Percentiles rank a stretch among this genome's conserved stretches.
phyloP scores from a whole-genome alignment of 2,797 vertebrate genomes.

The Ctenosaura bakeri region DNA sequence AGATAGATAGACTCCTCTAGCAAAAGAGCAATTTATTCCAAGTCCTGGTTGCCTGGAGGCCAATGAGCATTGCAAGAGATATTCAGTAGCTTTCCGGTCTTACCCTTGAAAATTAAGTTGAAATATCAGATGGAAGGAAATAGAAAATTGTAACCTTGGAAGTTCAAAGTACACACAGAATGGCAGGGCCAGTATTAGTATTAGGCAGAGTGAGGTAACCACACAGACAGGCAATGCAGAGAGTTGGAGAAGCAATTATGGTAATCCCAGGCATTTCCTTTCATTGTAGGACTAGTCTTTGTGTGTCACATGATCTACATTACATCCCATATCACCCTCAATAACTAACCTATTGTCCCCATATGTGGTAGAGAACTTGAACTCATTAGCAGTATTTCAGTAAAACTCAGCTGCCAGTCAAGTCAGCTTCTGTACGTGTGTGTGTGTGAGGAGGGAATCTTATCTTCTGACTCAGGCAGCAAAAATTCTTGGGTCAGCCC shows the following conservation, averaged over 20 bases:
- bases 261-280: not conserved
- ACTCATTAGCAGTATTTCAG: not conserved
- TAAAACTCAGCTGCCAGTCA: not conserved
- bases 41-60: not conserved
- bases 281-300: not conserved
- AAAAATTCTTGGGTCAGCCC: not conserved
- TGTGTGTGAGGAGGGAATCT: not conserved
- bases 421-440: not conserved
- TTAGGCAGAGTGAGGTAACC: not conserved
- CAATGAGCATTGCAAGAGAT: slow-evolving; percentile 24
- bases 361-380: not conserved
- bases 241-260: not conserved
- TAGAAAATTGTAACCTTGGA: not conserved
- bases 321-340: not conserved
- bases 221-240: not conserved
- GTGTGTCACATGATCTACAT: not conserved
- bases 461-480: not conserved
- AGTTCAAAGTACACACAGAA: not conserved
- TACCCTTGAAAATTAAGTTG: slow-evolving; percentile 1
- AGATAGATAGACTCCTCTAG: slow-evolving; percentile 41
- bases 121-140: not conserved
- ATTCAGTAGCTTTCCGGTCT: slow-evolving; percentile 19
- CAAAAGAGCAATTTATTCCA: slow-evolving; percentile 7
- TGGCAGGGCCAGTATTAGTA: not conserved
- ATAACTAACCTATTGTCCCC: not conserved